These are phyloP conservation scores for Meganola albula DNA, from an alignment of 2,888 invertebrate genomes.

Conservation along the genomic window DNA sequence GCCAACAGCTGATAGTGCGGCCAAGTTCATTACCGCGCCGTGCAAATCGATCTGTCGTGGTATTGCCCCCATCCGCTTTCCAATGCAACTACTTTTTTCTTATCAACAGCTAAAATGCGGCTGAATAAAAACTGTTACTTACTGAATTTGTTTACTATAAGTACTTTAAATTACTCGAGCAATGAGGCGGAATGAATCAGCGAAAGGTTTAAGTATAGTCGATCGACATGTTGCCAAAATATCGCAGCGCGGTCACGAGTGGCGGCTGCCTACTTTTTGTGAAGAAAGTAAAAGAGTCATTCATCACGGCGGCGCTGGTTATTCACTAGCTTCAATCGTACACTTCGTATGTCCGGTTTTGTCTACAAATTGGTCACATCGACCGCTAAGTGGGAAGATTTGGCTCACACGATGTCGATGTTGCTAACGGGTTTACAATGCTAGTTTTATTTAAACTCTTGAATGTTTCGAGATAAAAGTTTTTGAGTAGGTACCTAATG, in stretches of 20 bases:
- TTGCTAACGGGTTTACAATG: constrained; percentile 38
- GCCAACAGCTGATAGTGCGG: constrained; percentile 62
- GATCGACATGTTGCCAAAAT: constrained; percentile 1
- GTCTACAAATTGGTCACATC: constrained; percentile 69
- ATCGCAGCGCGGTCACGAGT: constrained; percentile 18
- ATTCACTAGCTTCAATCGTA: constrained; percentile 57
- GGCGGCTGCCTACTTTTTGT: constrained; percentile 52
- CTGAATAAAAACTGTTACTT: too few relatives aligned
- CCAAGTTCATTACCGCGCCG: constrained; percentile 73
- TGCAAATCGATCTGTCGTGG: constrained; percentile 62
- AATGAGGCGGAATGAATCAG: too few relatives aligned
- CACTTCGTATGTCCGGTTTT: constrained; percentile 61
- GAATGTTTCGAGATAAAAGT: too few relatives aligned
- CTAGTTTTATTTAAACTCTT: too few relatives aligned
- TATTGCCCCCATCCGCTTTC: constrained; percentile 53
- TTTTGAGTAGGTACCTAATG: too few relatives aligned
- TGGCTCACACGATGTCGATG: constrained; percentile 40
- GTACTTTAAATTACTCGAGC: too few relatives aligned
- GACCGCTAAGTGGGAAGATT: constrained; percentile 68
- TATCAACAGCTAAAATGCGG: constrained; percentile 22
- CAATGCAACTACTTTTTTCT: constrained; percentile 45
- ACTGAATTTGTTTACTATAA: too few relatives aligned
- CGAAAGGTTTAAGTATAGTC: neutral
- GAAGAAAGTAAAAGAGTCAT: constrained; percentile 71
- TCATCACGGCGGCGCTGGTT: constrained; percentile 50